Conservation (phyloP, 2,113 vertebrate genomes). For the Eubucco bourcierii region DNA sequence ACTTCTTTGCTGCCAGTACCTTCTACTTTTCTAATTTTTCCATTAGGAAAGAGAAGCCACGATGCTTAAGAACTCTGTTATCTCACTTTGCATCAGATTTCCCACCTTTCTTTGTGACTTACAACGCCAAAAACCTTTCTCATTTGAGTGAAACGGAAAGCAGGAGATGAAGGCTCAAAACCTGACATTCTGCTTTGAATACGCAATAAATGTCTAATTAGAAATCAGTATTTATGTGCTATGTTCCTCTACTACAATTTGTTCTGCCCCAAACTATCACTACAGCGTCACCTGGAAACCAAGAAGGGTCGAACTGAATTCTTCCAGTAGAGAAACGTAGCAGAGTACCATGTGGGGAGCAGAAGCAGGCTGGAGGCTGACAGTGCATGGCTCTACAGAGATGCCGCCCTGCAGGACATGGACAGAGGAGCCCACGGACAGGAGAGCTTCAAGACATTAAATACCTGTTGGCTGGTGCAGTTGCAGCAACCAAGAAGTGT, state of each 20-base stretch:
- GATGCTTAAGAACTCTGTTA: not conserved
- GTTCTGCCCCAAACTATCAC: not conserved
- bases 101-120: not conserved
- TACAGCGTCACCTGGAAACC: not conserved
- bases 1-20: not conserved
- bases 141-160: not conserved
- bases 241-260: not conserved
- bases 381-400: not conserved
- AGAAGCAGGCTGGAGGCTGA: not conserved
- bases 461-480: conserved; percentile 24
- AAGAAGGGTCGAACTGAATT: not conserved
- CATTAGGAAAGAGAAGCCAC: not conserved
- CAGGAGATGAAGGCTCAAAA: not conserved
- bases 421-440: not conserved
- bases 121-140: not conserved
- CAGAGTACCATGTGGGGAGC: not conserved
- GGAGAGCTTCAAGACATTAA: not conserved
- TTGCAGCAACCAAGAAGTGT: not conserved
- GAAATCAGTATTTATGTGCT: not conserved
- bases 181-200: not conserved
- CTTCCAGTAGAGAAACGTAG: not conserved
- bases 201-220: not conserved
- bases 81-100: not conserved
- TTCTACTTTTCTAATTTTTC: not conserved
- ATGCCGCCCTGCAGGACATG: not conserved